A percentile compares a stretch with the other conserved stretches of the same genome.
Evolutionary conservation across 2,113 vertebrate species (phyloP).

Genomic region (Rhombomys opimus): DNA sequence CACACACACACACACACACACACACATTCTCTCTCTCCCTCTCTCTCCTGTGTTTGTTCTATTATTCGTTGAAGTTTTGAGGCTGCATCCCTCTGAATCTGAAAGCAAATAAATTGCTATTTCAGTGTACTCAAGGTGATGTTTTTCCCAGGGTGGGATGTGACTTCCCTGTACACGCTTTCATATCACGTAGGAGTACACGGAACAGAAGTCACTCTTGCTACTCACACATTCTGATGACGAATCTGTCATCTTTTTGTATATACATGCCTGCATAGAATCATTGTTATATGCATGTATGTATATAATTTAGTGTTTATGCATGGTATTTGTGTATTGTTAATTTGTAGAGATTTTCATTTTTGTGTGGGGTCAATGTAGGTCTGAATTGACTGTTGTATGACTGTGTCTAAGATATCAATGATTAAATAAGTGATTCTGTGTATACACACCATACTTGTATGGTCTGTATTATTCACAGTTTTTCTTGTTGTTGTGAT

Average conservation of each 20-base stretch:
- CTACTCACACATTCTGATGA: constrained; percentile 89
- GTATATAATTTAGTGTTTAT: constrained; percentile 85
- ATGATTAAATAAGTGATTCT: constrained; percentile 80
- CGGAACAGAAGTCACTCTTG: constrained; percentile 89
- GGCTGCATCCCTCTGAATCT: constrained; percentile 87
- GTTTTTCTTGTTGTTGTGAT: constrained; percentile 79
- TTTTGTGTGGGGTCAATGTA: constrained; percentile 83
- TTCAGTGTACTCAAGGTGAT: constrained; percentile 85
- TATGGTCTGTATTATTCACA: constrained; percentile 82
- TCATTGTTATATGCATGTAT: constrained; percentile 82
- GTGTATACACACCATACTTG: constrained; percentile 85
- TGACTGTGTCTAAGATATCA: constrained; percentile 85
- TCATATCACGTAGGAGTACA: constrained; percentile 93
- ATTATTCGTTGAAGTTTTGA: constrained; percentile 88
- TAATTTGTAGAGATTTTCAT: constrained; percentile 86
- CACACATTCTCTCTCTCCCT: not conserved
- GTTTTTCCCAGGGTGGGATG: constrained; percentile 89
- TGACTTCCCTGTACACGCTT: constrained; percentile 89
- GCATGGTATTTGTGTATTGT: constrained; percentile 93
- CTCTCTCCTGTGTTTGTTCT: constrained; percentile 81
- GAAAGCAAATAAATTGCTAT: constrained; percentile 85
- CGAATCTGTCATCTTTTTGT: constrained; percentile 89
- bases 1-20: not conserved
- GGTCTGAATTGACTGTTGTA: constrained; percentile 86
- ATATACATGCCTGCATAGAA: constrained; percentile 85